Percentiles rank a stretch among this genome's conserved stretches.
These are phyloP conservation scores for Onchidella celtica DNA, from an alignment of 2,888 invertebrate species.

Conservation along the genomic window DNA sequence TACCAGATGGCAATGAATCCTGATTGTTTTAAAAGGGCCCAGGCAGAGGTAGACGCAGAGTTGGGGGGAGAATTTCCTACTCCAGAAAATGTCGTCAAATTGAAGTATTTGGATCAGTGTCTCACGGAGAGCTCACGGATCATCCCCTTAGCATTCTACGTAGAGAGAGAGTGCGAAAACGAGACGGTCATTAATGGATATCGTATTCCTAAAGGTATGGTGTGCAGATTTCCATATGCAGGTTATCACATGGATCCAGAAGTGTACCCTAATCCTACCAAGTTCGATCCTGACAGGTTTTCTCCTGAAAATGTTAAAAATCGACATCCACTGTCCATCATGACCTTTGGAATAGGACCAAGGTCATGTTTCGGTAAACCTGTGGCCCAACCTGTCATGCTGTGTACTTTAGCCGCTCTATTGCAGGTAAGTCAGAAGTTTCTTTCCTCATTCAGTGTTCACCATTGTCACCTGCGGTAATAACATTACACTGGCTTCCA, in stretches of 20 bases:
- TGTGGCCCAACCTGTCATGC: not conserved
- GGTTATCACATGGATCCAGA: constrained; percentile 20
- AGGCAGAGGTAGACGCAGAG: constrained; percentile 19
- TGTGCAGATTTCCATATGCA: not conserved
- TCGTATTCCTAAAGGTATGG: not conserved
- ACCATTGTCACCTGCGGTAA: too few relatives aligned
- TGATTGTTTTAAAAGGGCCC: constrained; percentile 7
- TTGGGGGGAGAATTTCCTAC: constrained; percentile 5
- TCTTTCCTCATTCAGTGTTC: too few relatives aligned
- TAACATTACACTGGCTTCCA: too few relatives aligned
- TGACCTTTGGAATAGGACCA: constrained; percentile 16
- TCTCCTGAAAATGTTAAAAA: not conserved
- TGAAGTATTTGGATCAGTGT: constrained; percentile 17
- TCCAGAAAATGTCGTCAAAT: not conserved
- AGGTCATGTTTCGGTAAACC: constrained; percentile 17
- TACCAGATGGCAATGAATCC: constrained; percentile 26
- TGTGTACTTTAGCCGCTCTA: not conserved
- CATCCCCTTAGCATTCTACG: not conserved
- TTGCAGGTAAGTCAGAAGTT: constrained; percentile 10
- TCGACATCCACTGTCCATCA: not conserved
- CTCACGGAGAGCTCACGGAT: constrained; percentile 11
- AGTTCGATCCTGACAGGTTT: constrained; percentile 15
- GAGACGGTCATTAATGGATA: not conserved
- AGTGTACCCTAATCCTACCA: not conserved
- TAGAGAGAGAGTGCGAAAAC: constrained; percentile 6